phyloP scores from a whole-genome alignment of 2,113 vertebrate species.

The Pterocles burchelli region DNA sequence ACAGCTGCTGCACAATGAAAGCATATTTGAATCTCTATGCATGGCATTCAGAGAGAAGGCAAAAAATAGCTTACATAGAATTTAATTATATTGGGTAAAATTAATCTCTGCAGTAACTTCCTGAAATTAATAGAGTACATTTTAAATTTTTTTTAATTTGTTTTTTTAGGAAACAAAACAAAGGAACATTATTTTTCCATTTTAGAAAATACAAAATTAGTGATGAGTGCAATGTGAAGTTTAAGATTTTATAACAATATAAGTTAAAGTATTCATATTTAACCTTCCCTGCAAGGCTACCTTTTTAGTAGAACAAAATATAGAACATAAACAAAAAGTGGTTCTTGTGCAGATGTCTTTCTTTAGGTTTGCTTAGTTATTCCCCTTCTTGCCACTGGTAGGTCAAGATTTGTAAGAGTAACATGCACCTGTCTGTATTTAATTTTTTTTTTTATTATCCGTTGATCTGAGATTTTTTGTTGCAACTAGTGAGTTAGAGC shows the following conservation, averaged over 20 bases:
- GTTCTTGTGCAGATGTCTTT: background rate
- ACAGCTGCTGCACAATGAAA: background rate
- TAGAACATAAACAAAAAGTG: background rate
- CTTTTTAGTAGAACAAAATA: background rate
- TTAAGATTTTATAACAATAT: background rate
- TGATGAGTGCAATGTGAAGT: background rate
- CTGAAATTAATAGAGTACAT: background rate
- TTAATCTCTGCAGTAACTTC: background rate
- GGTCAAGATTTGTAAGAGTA: background rate
- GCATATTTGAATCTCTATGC: background rate
- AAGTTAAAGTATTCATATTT: background rate
- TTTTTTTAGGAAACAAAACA: no score
- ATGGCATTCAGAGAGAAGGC: background rate
- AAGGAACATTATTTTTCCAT: background rate
- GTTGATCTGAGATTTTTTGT: background rate
- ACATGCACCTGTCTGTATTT: background rate
- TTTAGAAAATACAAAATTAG: background rate
- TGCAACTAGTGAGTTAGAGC: background rate
- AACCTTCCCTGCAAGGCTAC: background rate
- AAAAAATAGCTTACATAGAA: background rate
- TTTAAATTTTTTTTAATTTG: no score
- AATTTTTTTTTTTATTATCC: background rate
- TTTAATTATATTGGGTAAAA: background rate
- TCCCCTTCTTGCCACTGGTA: background rate
- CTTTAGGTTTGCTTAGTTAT: background rate